These are phyloP conservation scores for Pandemis cinnamomeana DNA, from an alignment of 2,888 invertebrate genomes.

Conservation along the genomic window DNA sequence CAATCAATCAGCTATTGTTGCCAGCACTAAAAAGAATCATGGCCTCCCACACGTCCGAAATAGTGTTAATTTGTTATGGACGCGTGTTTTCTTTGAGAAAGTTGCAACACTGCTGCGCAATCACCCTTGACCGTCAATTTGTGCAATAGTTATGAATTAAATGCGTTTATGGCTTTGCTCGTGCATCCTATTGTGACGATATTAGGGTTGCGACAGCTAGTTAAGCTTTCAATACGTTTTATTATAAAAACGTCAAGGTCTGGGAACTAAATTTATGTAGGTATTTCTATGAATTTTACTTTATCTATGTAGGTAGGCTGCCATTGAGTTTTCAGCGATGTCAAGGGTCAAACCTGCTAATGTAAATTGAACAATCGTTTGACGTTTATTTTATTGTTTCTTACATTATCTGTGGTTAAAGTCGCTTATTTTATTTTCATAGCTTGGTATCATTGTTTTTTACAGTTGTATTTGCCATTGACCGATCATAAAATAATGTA, in stretches of 20 bases:
- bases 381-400: no score
- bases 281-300: no score
- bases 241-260: constrained; percentile 27
- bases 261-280: constrained; percentile 17
- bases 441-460: no score
- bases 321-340: no score
- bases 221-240: constrained; percentile 15
- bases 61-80: constrained; percentile 38
- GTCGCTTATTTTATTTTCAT: no score
- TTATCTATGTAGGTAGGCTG: no score
- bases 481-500: no score
- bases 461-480: no score
- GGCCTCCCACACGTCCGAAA: constrained; percentile 22
- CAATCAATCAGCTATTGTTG: constrained; percentile 42
- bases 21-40: constrained; percentile 18
- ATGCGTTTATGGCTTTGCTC: constrained; percentile 11
- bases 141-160: constrained; percentile 33
- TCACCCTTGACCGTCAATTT: constrained; percentile 38
- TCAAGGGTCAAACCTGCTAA: no score
- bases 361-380: no score
- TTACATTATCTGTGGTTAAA: no score
- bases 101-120: constrained; percentile 33
- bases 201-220: constrained; percentile 26
- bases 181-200: constrained; percentile 20
- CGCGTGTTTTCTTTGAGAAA: constrained; percentile 37